These are phyloP conservation scores for Tetragnatha montana DNA, from an alignment of 2,888 invertebrate genomes.

Conservation along the genomic window DNA sequence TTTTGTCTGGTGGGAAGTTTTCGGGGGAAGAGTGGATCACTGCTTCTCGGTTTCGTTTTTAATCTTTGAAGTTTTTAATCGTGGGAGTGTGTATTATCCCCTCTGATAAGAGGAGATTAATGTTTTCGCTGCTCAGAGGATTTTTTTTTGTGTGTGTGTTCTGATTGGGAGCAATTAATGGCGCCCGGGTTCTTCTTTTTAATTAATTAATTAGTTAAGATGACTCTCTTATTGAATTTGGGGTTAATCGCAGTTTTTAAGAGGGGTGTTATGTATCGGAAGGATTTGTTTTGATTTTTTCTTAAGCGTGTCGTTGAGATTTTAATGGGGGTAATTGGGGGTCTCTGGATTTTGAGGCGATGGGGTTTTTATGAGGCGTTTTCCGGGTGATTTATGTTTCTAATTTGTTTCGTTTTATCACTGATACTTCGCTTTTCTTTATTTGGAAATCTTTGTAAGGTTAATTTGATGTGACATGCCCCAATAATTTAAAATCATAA, in stretches of 20 bases:
- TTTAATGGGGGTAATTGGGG: no score
- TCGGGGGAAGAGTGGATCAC: conserved; percentile 22
- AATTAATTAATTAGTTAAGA: not conserved
- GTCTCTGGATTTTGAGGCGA: no score
- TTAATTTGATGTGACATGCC: no score
- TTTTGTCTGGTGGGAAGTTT: conserved; percentile 54
- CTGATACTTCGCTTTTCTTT: no score
- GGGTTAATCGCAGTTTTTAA: not conserved
- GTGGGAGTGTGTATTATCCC: conserved; percentile 13
- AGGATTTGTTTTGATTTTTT: not conserved
- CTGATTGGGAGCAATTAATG: not conserved
- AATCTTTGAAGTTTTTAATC: conserved; percentile 10
- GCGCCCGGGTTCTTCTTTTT: not conserved
- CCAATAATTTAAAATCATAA: no score
- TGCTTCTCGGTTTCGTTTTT: not conserved
- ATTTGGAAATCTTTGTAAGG: no score
- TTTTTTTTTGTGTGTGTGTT: not conserved
- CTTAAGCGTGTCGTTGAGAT: not conserved
- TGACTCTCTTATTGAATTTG: not conserved
- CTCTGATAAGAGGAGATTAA: not conserved
- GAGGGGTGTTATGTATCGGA: not conserved
- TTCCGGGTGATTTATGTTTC: no score
- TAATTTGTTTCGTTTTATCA: no score
- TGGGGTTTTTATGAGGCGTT: no score
- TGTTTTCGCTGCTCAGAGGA: not conserved